Conservation (phyloP, 2,113 vertebrate genomes). For the Scytalopus superciliaris region DNA sequence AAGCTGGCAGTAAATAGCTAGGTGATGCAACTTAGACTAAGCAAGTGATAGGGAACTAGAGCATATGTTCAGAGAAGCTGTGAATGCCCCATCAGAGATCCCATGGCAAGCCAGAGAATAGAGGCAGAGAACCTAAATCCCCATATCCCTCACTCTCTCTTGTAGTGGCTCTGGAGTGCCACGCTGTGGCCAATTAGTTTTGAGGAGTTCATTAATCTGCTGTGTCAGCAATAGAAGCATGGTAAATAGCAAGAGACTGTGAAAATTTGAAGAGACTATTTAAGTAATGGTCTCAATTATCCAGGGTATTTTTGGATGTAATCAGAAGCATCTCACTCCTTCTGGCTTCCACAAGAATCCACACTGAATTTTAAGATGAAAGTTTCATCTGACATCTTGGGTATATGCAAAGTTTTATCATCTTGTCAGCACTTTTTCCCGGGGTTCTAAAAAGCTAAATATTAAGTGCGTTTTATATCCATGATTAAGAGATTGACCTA, state of each 20-base stretch:
- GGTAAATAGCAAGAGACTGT: neutral
- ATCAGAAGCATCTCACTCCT: neutral
- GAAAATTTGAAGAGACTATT: neutral
- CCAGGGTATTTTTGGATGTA: neutral
- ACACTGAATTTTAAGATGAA: neutral
- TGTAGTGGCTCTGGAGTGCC: neutral
- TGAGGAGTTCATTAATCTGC: neutral
- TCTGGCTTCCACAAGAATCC: neutral
- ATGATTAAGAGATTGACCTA: neutral
- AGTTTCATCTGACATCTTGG: neutral
- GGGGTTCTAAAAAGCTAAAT: neutral
- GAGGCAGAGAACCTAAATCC: neutral
- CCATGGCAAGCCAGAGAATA: rapidly evolving
- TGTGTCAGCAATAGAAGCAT: rapidly evolving
- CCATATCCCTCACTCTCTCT: too few relatives aligned
- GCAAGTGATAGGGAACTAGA: neutral
- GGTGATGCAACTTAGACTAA: neutral
- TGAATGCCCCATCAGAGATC: too few relatives aligned
- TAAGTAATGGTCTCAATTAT: neutral
- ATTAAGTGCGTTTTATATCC: neutral
- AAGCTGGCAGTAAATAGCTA: neutral
- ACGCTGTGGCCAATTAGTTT: neutral
- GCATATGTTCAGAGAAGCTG: too few relatives aligned
- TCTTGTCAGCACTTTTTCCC: neutral
- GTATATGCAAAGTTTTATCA: neutral